A percentile compares a stretch with the other conserved stretches of the same genome.
Conservation (phyloP, 2,113 vertebrate genomes). For the Istiophorus platypterus region DNA sequence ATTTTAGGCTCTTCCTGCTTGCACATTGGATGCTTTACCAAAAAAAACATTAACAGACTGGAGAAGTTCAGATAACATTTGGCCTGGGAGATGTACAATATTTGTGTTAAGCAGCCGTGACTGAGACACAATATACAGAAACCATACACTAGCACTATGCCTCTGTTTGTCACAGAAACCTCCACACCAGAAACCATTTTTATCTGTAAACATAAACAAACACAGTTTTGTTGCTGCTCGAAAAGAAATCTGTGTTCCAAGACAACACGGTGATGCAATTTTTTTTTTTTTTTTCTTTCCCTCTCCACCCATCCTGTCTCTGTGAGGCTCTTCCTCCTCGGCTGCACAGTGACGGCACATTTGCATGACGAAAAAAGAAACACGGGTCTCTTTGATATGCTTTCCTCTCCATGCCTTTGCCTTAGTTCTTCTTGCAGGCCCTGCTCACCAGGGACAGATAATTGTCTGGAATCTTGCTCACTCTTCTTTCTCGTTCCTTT, state of each 20-base stretch:
- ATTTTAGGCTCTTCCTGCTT: neutral
- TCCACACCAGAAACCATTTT: constrained; percentile 18
- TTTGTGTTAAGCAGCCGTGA: constrained; percentile 31
- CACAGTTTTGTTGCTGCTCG: constrained; percentile 51
- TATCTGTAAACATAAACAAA: constrained; percentile 49
- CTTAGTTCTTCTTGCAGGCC: constrained; percentile 59
- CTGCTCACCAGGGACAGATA: constrained; percentile 64
- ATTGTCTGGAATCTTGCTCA: constrained; percentile 72
- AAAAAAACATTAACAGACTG: neutral
- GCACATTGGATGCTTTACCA: neutral
- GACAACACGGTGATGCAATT: constrained; percentile 42
- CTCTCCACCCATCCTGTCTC: constrained; percentile 11
- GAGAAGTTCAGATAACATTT: neutral
- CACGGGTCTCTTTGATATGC: constrained; percentile 64
- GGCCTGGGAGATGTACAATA: neutral
- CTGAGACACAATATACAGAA: constrained; percentile 14
- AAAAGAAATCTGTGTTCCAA: constrained; percentile 53
- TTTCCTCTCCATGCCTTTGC: constrained; percentile 39
- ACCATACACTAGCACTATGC: neutral
- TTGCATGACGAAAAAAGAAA: constrained; percentile 66
- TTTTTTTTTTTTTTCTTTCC: neutral
- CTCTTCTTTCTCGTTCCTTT: constrained; percentile 49
- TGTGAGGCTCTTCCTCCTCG: constrained; percentile 23
- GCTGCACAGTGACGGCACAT: constrained; percentile 51
- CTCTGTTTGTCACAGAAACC: constrained; percentile 19